These are phyloP conservation scores for Nyleta sp. DNA, from an alignment of 2,888 invertebrate genomes.

Conservation along the genomic window DNA sequence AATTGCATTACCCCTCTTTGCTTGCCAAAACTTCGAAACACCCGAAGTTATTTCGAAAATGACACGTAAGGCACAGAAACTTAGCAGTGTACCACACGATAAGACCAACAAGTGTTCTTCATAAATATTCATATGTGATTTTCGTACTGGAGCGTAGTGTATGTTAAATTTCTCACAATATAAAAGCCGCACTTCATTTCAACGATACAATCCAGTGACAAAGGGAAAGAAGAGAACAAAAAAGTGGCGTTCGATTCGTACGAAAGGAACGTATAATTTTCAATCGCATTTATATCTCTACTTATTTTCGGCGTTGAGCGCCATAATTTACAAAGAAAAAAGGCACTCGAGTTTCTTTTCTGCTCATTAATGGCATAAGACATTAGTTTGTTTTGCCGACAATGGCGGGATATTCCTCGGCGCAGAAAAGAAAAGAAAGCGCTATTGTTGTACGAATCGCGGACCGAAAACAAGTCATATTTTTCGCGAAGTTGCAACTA, in stretches of 20 bases:
- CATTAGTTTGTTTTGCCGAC: conserved; percentile 7
- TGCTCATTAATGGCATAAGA: conserved; percentile 5
- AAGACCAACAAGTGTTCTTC: conserved; percentile 26
- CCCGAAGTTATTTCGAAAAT: neutral
- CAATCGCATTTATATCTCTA: no score
- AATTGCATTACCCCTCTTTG: no score
- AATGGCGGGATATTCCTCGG: neutral
- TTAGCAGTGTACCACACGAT: conserved; percentile 5
- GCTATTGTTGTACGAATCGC: conserved; percentile 1
- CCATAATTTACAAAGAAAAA: neutral
- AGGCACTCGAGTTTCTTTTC: neutral
- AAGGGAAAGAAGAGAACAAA: no score
- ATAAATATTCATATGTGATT: conserved; percentile 31
- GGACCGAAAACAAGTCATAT: conserved; percentile 13
- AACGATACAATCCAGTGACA: neutral
- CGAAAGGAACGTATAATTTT: no score
- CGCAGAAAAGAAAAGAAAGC: neutral
- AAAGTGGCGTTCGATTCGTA: no score
- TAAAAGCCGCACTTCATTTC: conserved; percentile 16
- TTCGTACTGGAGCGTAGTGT: neutral
- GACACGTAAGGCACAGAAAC: conserved; percentile 10
- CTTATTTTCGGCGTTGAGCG: neutral
- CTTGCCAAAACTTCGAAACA: no score
- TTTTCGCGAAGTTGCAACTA: neutral
- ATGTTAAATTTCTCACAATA: conserved; percentile 25